Conservation (phyloP, 2,888 invertebrate genomes). For the Biston stratarius region DNA sequence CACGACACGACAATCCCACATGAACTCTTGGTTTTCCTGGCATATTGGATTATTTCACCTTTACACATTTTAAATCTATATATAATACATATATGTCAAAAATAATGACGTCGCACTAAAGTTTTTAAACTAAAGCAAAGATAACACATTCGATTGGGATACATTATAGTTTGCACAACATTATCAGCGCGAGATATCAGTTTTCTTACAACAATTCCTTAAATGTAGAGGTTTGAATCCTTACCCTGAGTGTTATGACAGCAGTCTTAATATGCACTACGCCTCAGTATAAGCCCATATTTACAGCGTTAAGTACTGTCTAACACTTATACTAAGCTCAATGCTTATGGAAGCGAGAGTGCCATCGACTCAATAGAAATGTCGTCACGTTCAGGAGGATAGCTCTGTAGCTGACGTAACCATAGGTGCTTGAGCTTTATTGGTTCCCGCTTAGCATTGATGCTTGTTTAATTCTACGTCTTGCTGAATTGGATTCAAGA, state of each 20-base stretch:
- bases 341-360: constrained; percentile 55
- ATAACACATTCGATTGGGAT: too few relatives aligned
- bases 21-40: too few relatives aligned
- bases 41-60: too few relatives aligned
- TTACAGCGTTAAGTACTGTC: constrained; percentile 26
- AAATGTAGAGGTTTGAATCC: neutral
- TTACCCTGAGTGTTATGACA: neutral
- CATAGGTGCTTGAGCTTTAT: constrained; percentile 53
- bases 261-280: neutral
- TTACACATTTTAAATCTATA: too few relatives aligned
- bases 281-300: constrained; percentile 32
- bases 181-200: neutral
- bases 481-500: constrained; percentile 29
- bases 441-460: constrained; percentile 54
- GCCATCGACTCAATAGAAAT: constrained; percentile 60
- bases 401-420: constrained; percentile 44
- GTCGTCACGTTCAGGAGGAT: constrained; percentile 54
- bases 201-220: neutral
- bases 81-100: too few relatives aligned
- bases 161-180: too few relatives aligned
- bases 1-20: too few relatives aligned
- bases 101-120: too few relatives aligned
- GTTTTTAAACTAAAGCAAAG: too few relatives aligned
- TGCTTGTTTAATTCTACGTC: constrained; percentile 39
- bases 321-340: constrained; percentile 36